Evolutionary conservation across 2,797 vertebrate genomes (phyloP), one percentile per base, ranked within the genome.

Genomic region (Notolepis coatsorum): DNA sequence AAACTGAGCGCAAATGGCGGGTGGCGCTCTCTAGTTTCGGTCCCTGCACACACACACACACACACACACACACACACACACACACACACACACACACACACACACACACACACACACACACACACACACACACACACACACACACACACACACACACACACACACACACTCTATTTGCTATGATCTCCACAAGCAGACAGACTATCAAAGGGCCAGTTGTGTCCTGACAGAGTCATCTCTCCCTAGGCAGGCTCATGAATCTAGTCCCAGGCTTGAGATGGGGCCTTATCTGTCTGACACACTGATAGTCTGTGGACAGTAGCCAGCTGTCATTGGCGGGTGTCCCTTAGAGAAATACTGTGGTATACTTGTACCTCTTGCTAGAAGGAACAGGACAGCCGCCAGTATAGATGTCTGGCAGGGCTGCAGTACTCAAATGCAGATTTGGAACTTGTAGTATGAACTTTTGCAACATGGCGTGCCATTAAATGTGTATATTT

Each of bases 261-360:
- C 77, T 67, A 79, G 66, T 75, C 37, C 23, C 67, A 70, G 71
- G 78, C 78, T 73, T 64, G 54, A 71, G 51, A n/a, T 24, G 15
- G 37, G 77, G 82, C 86, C 80, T 73, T 72, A 56, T 33, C 45
- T 82, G 82, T 85, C 82, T 66, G 42, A 69, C 66, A 73, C 45
- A 74, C 68, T 78, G 59, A 74, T 67, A 77, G 71, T 71, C 12
- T 48, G 0, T 49, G 69, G 57, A 73, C 60, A 31, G 71, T 73
- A 61, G 64, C 39, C 84, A 86, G 84, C 82, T 88, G 84, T 85
- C 82, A 70, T 65, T 37, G 60, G 68, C 70, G 57, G 66, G 55
- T n/a, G n/a, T 74, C 66, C 43, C 59, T 50, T 60, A 66, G 64
- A 71, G 65, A 75, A 70, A 73, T 53, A 45, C 60, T 66, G 46